phyloP scores from a whole-genome alignment of 2,888 invertebrate species.

The Megalurothrips usitatus region DNA sequence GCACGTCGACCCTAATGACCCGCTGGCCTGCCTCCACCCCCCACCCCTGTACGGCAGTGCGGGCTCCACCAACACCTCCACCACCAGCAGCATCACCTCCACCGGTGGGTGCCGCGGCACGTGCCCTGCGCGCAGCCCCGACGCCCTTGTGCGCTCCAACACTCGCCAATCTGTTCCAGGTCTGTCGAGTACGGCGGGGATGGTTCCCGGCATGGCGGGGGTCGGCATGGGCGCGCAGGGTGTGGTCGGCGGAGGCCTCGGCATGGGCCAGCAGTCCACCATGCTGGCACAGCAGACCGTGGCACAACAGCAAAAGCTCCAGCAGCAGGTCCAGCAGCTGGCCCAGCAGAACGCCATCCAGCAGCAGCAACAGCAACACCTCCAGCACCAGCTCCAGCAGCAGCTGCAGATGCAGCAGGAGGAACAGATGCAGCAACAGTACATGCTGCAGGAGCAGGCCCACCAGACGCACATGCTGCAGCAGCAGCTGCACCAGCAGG shows the following conservation, averaged over 20 bases:
- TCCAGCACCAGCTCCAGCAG: conserved; percentile 34
- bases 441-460: conserved; percentile 52
- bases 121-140: not conserved
- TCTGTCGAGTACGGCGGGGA: not conserved
- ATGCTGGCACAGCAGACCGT: not conserved
- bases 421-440: conserved; percentile 53
- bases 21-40: not conserved
- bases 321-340: not conserved
- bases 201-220: not conserved
- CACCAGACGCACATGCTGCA: conserved; percentile 36
- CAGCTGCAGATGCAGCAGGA: conserved; percentile 51
- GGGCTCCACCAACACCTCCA: conserved; percentile 8
- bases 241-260: not conserved
- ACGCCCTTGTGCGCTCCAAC: not conserved
- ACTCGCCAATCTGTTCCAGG: not conserved
- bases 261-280: not conserved
- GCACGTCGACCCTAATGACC: not conserved
- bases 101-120: no score
- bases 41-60: not conserved
- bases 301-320: conserved; percentile 21
- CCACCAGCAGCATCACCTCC: not conserved
- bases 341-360: conserved; percentile 28
- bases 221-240: not conserved
- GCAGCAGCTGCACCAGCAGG: conserved; percentile 51
- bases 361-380: conserved; percentile 35